Conservation (phyloP, 1,140 invertebrate genomes). For the Anagrus nilaparvatae region DNA sequence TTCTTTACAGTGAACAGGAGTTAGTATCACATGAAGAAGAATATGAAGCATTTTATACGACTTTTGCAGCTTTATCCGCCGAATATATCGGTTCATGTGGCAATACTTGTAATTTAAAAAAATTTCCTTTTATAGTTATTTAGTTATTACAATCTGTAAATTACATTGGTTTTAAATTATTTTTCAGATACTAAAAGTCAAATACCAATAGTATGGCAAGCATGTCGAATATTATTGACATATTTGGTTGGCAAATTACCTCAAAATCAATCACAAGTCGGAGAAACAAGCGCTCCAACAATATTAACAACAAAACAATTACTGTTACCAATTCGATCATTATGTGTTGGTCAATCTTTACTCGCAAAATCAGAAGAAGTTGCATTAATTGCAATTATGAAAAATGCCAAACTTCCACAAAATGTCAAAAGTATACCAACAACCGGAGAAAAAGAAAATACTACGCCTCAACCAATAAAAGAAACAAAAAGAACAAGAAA, state of each 20-base stretch:
- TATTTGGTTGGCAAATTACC: conserved; percentile 47
- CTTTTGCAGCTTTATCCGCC: conserved; percentile 62
- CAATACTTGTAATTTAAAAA: conserved; percentile 46
- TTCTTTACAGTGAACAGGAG: conserved; percentile 58
- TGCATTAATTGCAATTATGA: conserved; percentile 53
- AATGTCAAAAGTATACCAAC: conserved; percentile 42
- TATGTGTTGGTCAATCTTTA: conserved; percentile 49
- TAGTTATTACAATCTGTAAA: neutral
- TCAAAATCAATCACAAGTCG: conserved; percentile 26
- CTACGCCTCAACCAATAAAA: conserved; percentile 42
- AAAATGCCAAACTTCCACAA: conserved; percentile 54
- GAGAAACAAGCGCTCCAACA: conserved; percentile 28
- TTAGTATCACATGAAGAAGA: conserved; percentile 63
- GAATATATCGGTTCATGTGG: conserved; percentile 64
- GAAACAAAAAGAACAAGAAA: conserved; percentile 47
- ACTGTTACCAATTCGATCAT: conserved; percentile 47
- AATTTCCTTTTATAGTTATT: neutral
- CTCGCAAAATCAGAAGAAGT: conserved; percentile 49
- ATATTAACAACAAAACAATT: conserved; percentile 45
- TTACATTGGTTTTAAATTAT: neutral
- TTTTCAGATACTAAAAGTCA: conserved; percentile 53
- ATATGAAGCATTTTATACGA: conserved; percentile 65
- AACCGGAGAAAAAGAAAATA: conserved; percentile 44
- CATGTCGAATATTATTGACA: conserved; percentile 48
- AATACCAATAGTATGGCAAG: conserved; percentile 45